These are phyloP conservation scores for Apaloderma vittatum DNA, from an alignment of 2,113 vertebrate genomes.

Conservation along the genomic window DNA sequence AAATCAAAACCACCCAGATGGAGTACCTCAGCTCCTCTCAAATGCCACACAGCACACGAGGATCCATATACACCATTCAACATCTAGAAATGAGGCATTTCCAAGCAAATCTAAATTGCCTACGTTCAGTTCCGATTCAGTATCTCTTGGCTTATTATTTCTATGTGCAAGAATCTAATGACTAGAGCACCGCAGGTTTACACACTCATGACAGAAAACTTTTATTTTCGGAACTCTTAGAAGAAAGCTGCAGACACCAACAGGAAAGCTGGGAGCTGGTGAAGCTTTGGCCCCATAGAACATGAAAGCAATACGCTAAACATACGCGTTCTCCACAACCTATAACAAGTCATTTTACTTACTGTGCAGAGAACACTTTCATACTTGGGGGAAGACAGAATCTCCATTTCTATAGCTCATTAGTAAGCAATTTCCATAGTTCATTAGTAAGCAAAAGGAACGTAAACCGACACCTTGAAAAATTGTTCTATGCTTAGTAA, in stretches of 20 bases:
- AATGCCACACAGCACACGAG: background rate
- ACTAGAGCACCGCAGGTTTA: background rate
- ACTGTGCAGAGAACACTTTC: background rate
- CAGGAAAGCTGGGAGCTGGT: background rate
- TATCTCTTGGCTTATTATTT: background rate
- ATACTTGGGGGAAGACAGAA: slow-evolving; percentile 2
- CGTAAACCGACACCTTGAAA: slow-evolving; percentile 34
- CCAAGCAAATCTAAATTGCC: background rate
- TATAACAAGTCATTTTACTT: background rate
- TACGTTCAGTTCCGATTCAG: background rate
- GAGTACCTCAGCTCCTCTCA: background rate
- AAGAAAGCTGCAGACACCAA: background rate
- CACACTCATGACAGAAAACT: background rate
- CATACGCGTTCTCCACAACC: background rate
- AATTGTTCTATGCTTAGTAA: slow-evolving; percentile 45
- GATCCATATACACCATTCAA: background rate
- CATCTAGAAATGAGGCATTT: background rate
- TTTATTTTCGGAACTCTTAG: background rate
- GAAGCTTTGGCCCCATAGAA: background rate
- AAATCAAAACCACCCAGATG: background rate
- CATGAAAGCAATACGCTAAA: background rate
- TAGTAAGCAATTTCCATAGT: slow-evolving; percentile 68
- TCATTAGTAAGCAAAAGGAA: slow-evolving; percentile 63
- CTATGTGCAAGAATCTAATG: background rate
- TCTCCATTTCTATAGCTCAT: slow-evolving; percentile 60